These are phyloP conservation scores for Cyclophora punctaria DNA, from an alignment of 2,888 invertebrate genomes.

Conservation along the genomic window DNA sequence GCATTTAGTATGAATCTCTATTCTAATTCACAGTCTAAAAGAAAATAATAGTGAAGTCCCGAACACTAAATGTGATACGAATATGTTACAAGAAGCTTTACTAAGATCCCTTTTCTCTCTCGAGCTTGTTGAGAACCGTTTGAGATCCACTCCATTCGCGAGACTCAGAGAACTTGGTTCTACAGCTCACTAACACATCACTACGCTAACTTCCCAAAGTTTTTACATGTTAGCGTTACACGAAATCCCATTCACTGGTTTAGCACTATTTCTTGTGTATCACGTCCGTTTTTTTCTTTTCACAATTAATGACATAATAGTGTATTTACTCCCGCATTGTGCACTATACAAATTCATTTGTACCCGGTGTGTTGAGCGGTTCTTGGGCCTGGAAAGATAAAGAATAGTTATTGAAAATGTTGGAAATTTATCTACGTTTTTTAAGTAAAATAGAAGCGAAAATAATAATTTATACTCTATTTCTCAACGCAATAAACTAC, in stretches of 20 bases:
- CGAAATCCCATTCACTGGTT: constrained; percentile 55
- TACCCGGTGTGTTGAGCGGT: constrained; percentile 86
- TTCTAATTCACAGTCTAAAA: constrained; percentile 53
- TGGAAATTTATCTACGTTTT: constrained; percentile 3
- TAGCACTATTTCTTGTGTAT: constrained; percentile 59
- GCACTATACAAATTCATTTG: constrained; percentile 85
- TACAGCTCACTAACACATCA: constrained; percentile 50
- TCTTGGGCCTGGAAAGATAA: constrained; percentile 83
- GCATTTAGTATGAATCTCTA: constrained; percentile 37
- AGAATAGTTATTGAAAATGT: constrained; percentile 15
- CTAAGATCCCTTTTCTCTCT: constrained; percentile 24
- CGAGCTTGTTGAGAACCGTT: constrained; percentile 20
- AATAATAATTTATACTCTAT: constrained; percentile 11
- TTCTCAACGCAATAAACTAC: constrained; percentile 6
- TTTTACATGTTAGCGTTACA: constrained; percentile 37
- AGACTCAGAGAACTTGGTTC: constrained; percentile 51
- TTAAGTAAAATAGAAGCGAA: constrained; percentile 11
- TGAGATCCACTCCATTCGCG: constrained; percentile 52
- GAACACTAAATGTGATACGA: constrained; percentile 48
- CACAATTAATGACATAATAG: constrained; percentile 65
- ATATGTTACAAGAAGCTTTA: constrained; percentile 39
- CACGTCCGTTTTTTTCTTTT: constrained; percentile 73
- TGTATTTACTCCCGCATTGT: constrained; percentile 65
- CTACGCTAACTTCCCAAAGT: constrained; percentile 49
- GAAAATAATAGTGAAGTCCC: constrained; percentile 48